A percentile compares a stretch with the other conserved stretches of the same genome.
Conservation (phyloP, 2,797 vertebrate species). For the Brachymystax lenok region DNA sequence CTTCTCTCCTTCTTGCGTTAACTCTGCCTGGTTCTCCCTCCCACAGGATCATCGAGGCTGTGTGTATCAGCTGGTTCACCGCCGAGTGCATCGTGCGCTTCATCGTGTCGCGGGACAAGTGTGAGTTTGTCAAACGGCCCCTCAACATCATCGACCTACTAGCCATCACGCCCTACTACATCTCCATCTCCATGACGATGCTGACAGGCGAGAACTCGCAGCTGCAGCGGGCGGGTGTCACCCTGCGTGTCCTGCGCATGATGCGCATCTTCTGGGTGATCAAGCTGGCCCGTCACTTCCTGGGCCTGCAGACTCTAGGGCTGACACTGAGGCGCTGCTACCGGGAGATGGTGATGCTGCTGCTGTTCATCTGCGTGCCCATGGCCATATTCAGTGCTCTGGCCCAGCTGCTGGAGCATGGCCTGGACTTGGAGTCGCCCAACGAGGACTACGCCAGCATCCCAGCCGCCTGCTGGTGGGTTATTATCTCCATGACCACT, state of each 20-base stretch:
- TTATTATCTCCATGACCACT: constrained; percentile 93
- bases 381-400: constrained; percentile 91
- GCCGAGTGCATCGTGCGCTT: constrained; percentile 90
- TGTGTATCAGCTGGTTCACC: constrained; percentile 93
- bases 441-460: constrained; percentile 90
- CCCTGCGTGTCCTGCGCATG: constrained; percentile 86
- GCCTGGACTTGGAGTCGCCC: constrained; percentile 85
- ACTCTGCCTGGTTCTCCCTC: constrained; percentile 11
- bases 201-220: constrained; percentile 88
- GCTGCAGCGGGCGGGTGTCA: constrained; percentile 87
- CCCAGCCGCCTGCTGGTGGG: constrained; percentile 91
- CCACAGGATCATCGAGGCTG: constrained; percentile 89
- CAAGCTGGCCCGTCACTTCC: constrained; percentile 88
- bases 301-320: constrained; percentile 89
- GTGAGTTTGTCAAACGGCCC: constrained; percentile 87
- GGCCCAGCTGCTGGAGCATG: constrained; percentile 88
- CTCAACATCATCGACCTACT: constrained; percentile 90
- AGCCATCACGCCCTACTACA: constrained; percentile 88
- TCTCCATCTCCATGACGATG: constrained; percentile 87
- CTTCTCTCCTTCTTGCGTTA: constrained; percentile 15
- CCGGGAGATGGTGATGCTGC: constrained; percentile 90
- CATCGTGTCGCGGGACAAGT: constrained; percentile 89
- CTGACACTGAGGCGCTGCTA: constrained; percentile 89
- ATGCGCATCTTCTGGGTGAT: constrained; percentile 93
- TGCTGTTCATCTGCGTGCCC: constrained; percentile 89